Evolutionary conservation across 2,888 invertebrate genomes (phyloP), one percentile per base, ranked within the genome.

Genomic region (Scaeva pyrastri): DNA sequence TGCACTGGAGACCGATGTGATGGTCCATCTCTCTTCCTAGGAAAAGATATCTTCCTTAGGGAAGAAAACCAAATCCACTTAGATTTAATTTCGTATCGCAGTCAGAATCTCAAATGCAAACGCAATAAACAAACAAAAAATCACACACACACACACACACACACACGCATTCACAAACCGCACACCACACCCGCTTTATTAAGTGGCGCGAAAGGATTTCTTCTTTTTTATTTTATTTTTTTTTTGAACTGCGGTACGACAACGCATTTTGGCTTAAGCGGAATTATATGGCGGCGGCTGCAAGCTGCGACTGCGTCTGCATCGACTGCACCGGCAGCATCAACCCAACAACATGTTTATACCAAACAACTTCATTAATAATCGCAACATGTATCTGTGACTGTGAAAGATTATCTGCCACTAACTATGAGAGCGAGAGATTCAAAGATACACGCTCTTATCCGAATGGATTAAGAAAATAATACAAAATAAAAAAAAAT

Each of bases 331-430:
- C n/a, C 68, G 72, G 71, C 82, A 78, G 81, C 81, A 74, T 86
- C 77, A 71, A 36, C 60, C 81, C 77, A 74, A 86, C 82, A 86
- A 82, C 88, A 89, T 88, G 88, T 88, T 88, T 88, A 89, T 88
- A 87, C 86, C 78, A 84, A 89, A 89, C 88, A 88, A 88, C 88
- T 89, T 89, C 89, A 89, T 89, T 89, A 89, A 89, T 89, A 88
- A 89, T 88, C 88, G 87, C 84, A 88, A 82, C 81, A 86, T 86
- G 86, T 86, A 86, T 86, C 86, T 86, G 86, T 86, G 86, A 86
- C 86, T 86, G 86, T 86, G 86, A 86, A 86, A 86, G 86, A 86
- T 86, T 86, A 86, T 86, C 86, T 86, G 86, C 86, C 81, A 82
- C 82, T 82, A 78, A 82, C 86, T 86, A 70, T 74, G 77, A 77